Base-by-base conservation (phyloP, 2,888 invertebrate genomes). In the Catonia carolina region DNA sequence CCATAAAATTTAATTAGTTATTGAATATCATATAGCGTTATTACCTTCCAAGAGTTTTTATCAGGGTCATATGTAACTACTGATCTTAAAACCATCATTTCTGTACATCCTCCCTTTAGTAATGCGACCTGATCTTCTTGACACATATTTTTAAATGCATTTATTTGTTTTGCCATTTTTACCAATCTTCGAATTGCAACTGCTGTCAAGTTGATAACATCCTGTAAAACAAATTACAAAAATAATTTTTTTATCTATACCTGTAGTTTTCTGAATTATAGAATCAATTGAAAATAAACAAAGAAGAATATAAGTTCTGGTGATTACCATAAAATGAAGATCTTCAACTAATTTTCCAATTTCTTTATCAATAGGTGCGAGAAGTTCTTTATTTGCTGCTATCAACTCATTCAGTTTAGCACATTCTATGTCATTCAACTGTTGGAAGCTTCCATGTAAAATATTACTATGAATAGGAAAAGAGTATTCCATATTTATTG, bases 31-130 rank as follows among this genome's bases (percentile, higher is more conserved):
- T n/a, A n/a, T n/a, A n/a, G n/a, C n/a, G n/a, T n/a, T n/a, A n/a
- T 33, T 69, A 90, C 91, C 77, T 87, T 87, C 97, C 97, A 98
- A 50, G 86, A 86, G 67, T 92, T 86, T 64, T 86, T 83, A 64
- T 89, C 89, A 1, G 85, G 83, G 69, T 96, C 93, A 69, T 94
- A 98, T 47, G 89, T 89, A 78, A 91, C 87, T 0, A 91, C 91
- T 63, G 96, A 94, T 12, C 95, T 79, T 52, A 98, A 79, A 57
- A 98, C 87, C 84, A 98, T 87, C 84, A 98, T 89, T 74, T 98
- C 97, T 48, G 93, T 94, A 69, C 94, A 94, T 1, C 96, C 94
- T 1, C 95, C 94, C 72, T 94, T 95, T 7, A 95, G 73, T 10
- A 93, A 74, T 17, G 85, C 82, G 53, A 92, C 84, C 75, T 97